Evolutionary conservation across 2,888 invertebrate species (phyloP).

Genomic region (Folsomia candida): DNA sequence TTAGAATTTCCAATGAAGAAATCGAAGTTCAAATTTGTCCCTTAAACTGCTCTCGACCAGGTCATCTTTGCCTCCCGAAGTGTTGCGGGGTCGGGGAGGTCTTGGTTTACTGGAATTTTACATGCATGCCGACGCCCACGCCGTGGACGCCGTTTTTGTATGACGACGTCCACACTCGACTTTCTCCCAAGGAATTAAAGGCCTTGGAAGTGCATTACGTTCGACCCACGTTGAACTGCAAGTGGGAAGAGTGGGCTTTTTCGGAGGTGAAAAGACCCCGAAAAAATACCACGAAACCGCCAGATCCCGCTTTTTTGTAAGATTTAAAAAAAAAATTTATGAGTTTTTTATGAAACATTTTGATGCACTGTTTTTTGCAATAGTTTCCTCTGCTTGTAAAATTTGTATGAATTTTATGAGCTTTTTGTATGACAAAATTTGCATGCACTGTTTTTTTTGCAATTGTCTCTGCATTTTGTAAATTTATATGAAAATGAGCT

Average conservation of each 20-base stretch:
- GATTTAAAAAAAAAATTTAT: too few species aligned
- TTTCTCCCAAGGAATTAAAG: background rate
- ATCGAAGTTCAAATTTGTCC: conserved; percentile 22
- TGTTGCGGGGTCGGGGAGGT: conserved; percentile 35
- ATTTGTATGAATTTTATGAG: too few species aligned
- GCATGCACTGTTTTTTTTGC: too few species aligned
- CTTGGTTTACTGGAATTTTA: conserved; percentile 36
- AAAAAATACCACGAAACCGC: background rate
- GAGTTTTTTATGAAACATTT: background rate
- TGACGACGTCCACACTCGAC: background rate
- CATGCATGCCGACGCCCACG: conserved; percentile 23
- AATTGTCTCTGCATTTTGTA: too few species aligned
- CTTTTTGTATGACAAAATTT: too few species aligned
- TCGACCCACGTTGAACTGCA: conserved; percentile 23
- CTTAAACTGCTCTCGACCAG: conserved; percentile 11
- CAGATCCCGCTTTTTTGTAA: background rate
- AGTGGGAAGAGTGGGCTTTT: conserved; percentile 26
- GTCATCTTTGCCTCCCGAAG: conserved; percentile 28
- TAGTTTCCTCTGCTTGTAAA: too few species aligned
- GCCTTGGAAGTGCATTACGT: conserved; percentile 15
- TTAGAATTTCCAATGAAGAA: conserved; percentile 13
- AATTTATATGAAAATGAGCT: too few species aligned
- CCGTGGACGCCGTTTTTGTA: conserved; percentile 25
- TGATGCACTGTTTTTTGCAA: background rate
- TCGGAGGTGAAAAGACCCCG: background rate